Conservation (phyloP, 92 coral and sea anemone species). For the Phenganax stokvisi region DNA sequence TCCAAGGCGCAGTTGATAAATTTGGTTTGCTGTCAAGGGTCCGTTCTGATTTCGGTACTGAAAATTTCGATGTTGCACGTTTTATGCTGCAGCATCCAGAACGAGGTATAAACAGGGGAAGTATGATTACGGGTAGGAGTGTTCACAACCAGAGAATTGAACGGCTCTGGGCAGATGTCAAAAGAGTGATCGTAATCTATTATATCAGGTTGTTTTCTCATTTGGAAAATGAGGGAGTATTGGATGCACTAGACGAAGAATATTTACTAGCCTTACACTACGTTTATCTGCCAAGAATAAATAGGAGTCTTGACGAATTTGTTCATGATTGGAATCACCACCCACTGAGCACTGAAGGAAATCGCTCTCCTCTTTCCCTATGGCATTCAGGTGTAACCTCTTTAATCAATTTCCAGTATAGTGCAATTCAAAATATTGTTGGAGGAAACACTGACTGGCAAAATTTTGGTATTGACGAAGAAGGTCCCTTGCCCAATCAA, state of each 20-base stretch:
- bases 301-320: constrained; percentile 36
- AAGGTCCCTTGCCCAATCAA: constrained; percentile 37
- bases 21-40: constrained; percentile 29
- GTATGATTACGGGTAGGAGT: constrained; percentile 50
- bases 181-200: constrained; percentile 32
- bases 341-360: constrained; percentile 42
- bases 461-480: constrained; percentile 42
- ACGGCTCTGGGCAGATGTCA: constrained; percentile 47
- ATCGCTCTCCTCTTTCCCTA: constrained; percentile 44
- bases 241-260: constrained; percentile 43
- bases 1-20: not conserved
- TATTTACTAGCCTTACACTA: constrained; percentile 38
- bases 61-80: constrained; percentile 11
- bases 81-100: constrained; percentile 32
- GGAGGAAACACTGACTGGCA: constrained; percentile 23
- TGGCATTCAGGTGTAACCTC: constrained; percentile 48
- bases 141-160: constrained; percentile 44
- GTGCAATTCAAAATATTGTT: constrained; percentile 36
- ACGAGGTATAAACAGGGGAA: constrained; percentile 46
- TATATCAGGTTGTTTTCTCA: constrained; percentile 28
- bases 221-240: constrained; percentile 32
- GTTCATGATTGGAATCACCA: constrained; percentile 46
- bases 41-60: constrained; percentile 30
- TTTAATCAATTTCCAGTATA: constrained; percentile 33
- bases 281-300: constrained; percentile 42